phyloP scores from a whole-genome alignment of 1,140 invertebrate genomes.

The Leptopilina clavipes region DNA sequence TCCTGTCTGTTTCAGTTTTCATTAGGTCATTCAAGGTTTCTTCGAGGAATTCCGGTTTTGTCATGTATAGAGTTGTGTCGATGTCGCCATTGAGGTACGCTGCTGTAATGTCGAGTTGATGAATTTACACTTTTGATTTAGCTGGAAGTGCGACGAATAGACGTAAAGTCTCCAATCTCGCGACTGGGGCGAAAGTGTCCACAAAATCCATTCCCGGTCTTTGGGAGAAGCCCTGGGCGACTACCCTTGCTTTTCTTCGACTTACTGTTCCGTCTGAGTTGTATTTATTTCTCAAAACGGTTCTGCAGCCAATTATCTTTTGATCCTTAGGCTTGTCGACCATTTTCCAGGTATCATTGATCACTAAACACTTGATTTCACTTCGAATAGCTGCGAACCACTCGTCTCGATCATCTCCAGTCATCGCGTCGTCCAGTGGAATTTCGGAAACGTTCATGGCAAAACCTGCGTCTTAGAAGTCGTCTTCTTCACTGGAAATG shows the following conservation, averaged over 20 bases:
- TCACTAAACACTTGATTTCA: background rate
- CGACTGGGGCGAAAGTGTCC: slow-evolving; percentile 1
- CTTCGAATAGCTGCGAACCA: background rate
- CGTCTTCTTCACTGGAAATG: background rate
- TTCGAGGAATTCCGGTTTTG: background rate
- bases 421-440: background rate
- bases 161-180: background rate
- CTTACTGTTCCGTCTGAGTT: no score
- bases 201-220: background rate
- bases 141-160: background rate
- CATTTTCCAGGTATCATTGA: no score
- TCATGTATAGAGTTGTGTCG: background rate
- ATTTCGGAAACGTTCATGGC: background rate
- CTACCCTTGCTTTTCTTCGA: background rate
- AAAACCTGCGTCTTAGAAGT: background rate
- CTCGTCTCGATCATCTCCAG: background rate
- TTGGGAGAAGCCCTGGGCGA: background rate
- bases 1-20: background rate
- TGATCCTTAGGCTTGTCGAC: no score
- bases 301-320: no score
- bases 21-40: background rate
- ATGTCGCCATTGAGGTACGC: background rate
- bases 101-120: background rate
- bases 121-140: background rate
- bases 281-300: no score